A percentile compares a stretch with the other conserved stretches of the same genome.
Evolutionary conservation across 1,140 invertebrate genomes (phyloP).

Genomic region (Papilio glaucus): DNA sequence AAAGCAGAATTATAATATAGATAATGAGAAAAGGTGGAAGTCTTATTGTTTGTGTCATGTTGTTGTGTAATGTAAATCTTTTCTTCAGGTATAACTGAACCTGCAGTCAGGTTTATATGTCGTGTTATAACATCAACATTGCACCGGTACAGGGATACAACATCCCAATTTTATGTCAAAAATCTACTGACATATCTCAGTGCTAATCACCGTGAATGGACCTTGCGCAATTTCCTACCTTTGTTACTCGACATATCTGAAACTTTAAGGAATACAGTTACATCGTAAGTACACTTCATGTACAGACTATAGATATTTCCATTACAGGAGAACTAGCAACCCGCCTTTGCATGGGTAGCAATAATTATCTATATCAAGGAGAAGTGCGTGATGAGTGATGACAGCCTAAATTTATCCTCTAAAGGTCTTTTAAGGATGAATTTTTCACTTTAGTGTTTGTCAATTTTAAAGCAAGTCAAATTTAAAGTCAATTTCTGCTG

Average conservation of each 20-base stretch:
- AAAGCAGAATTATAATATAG: too few species aligned
- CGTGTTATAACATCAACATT: conserved; percentile 89
- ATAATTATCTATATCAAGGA: too few species aligned
- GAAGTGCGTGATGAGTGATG: too few species aligned
- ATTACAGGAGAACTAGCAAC: too few species aligned
- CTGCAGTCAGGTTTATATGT: conserved; percentile 90
- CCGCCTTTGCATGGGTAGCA: too few species aligned
- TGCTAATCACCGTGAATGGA: conserved; percentile 86
- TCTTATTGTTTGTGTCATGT: background rate
- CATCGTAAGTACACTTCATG: conserved; percentile 87
- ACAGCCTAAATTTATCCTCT: too few species aligned
- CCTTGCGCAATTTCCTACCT: conserved; percentile 87
- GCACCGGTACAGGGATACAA: conserved; percentile 90
- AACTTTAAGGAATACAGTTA: conserved; percentile 86
- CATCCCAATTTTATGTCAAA: conserved; percentile 89
- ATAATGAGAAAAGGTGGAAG: background rate
- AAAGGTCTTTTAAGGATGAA: too few species aligned
- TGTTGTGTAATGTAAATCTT: conserved; percentile 4
- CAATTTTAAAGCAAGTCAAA: too few species aligned
- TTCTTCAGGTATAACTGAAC: conserved; percentile 85
- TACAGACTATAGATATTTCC: conserved; percentile 1
- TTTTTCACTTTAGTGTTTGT: too few species aligned
- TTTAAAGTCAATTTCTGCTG: too few species aligned
- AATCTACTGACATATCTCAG: conserved; percentile 87
- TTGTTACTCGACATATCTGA: conserved; percentile 86